phyloP scores from a whole-genome alignment of 2,797 vertebrate species.

The Siniperca undulata region DNA sequence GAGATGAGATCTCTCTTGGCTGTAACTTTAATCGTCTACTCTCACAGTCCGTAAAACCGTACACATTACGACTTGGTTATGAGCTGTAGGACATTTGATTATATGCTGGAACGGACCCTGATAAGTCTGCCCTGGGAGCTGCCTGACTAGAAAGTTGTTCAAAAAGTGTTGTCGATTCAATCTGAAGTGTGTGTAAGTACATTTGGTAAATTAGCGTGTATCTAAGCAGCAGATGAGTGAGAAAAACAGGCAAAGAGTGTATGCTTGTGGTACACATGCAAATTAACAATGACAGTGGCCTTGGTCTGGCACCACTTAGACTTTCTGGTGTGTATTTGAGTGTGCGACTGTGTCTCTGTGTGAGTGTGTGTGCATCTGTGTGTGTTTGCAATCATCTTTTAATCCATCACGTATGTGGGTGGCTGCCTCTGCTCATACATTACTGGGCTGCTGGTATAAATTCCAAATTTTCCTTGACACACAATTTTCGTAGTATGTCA shows the following conservation, averaged over 20 bases:
- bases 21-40: slow-evolving; percentile 35
- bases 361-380: background rate
- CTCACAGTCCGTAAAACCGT: slow-evolving; percentile 36
- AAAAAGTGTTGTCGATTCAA: background rate
- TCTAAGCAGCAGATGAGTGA: background rate
- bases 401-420: slow-evolving; percentile 34
- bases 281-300: slow-evolving; percentile 38
- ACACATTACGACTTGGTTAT: slow-evolving; percentile 38
- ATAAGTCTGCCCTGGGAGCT: slow-evolving; percentile 29
- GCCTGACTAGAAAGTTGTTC: slow-evolving; percentile 23
- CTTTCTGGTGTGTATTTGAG: slow-evolving; percentile 8
- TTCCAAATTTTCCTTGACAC: slow-evolving; percentile 44
- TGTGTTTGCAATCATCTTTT: slow-evolving; percentile 31
- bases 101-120: slow-evolving; percentile 23
- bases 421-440: slow-evolving; percentile 28
- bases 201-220: slow-evolving; percentile 4
- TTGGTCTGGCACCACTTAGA: slow-evolving; percentile 4
- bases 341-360: slow-evolving; percentile 9
- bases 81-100: slow-evolving; percentile 42
- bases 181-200: slow-evolving; percentile 1
- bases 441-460: slow-evolving; percentile 26
- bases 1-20: slow-evolving; percentile 33
- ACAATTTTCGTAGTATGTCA: slow-evolving; percentile 42
- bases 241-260: background rate
- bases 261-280: slow-evolving; percentile 28